Conservation (phyloP, 2,113 vertebrate genomes). For the Carassius auratus region DNA sequence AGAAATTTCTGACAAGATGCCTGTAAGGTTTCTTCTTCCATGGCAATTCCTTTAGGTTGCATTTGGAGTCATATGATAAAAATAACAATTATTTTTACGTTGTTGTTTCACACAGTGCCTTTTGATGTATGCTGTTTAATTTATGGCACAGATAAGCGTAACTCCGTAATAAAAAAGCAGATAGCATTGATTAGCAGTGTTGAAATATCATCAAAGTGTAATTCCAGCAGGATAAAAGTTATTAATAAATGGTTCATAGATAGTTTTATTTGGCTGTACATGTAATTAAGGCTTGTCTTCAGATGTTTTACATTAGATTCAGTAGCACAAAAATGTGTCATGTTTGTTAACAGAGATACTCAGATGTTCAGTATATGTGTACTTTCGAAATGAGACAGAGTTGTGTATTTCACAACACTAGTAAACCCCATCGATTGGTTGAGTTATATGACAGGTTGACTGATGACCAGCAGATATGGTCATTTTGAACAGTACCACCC, state of each 20-base stretch:
- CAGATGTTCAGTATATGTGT: background rate
- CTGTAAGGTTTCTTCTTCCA: background rate
- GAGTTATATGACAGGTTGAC: background rate
- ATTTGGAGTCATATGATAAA: background rate
- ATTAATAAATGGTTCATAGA: background rate
- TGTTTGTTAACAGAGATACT: background rate
- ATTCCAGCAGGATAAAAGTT: slow-evolving; percentile 6
- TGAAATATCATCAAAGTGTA: background rate
- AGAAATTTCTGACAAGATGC: background rate
- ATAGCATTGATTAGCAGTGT: background rate
- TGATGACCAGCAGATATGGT: background rate
- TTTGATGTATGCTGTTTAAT: background rate
- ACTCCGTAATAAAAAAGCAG: background rate
- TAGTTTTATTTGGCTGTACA: background rate
- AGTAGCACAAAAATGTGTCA: background rate
- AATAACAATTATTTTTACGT: background rate
- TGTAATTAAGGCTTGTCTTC: background rate
- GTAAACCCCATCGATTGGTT: background rate
- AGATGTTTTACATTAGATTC: background rate
- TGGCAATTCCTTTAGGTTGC: background rate
- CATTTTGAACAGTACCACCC: background rate
- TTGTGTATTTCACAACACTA: background rate
- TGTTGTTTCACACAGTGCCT: background rate
- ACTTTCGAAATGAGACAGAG: background rate
- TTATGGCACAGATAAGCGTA: background rate